phyloP scores from a whole-genome alignment of 2,888 invertebrate genomes.

The Tetranychus truncatus region DNA sequence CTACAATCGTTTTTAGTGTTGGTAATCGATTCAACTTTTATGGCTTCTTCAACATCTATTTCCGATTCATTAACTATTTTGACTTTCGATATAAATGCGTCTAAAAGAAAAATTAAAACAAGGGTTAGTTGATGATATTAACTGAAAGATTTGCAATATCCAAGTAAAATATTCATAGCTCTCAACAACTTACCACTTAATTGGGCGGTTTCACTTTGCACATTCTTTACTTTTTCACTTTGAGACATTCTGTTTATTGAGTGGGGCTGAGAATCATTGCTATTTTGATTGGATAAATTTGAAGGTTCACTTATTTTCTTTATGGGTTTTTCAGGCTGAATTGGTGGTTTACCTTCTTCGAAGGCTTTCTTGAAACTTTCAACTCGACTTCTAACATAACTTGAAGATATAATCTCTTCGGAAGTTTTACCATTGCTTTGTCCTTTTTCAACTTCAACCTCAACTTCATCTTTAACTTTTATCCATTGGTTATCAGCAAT shows the following conservation, averaged over 20 bases:
- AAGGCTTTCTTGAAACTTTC: constrained; percentile 11
- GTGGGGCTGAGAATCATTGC: background rate
- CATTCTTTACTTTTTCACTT: background rate
- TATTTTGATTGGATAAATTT: background rate
- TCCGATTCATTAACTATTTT: background rate
- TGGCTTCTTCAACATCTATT: background rate
- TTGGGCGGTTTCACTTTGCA: background rate
- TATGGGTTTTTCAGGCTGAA: background rate
- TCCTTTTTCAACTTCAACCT: background rate
- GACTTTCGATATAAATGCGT: background rate
- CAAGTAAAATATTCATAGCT: no score
- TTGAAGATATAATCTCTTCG: background rate
- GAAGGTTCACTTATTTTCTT: background rate
- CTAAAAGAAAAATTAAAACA: background rate
- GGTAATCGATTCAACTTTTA: no score
- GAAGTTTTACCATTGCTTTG: background rate
- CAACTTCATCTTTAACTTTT: background rate
- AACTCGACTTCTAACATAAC: constrained; percentile 3
- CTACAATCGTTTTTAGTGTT: background rate
- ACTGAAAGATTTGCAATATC: no score
- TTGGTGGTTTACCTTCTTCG: constrained; percentile 11
- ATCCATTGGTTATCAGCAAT: background rate
- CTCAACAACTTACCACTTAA: background rate
- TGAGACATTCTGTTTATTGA: background rate
- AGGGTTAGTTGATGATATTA: no score